Evolutionary conservation across 2,797 vertebrate genomes (phyloP).

Genomic region (Mormyrops boulengeri): DNA sequence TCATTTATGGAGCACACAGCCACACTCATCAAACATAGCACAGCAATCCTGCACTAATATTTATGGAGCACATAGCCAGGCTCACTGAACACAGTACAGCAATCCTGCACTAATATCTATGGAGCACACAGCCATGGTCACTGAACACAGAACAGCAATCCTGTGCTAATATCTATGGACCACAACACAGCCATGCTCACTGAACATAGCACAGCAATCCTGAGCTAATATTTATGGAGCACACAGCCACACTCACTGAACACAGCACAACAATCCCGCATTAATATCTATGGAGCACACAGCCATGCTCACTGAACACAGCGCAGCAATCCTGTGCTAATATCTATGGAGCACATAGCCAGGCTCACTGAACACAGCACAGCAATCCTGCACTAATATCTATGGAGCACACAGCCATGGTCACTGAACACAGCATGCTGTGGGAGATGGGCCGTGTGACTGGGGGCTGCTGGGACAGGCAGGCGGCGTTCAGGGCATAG

Average conservation of each 20-base stretch:
- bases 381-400: too few species aligned
- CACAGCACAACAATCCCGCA: not conserved
- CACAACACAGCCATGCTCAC: not conserved
- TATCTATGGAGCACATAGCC: not conserved
- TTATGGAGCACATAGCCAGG: not conserved
- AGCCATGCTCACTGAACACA: not conserved
- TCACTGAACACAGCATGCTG: too few species aligned
- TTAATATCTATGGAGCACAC: not conserved
- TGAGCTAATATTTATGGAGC: too few species aligned
- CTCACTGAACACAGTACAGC: not conserved
- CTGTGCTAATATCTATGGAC: not conserved
- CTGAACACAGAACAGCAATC: too few species aligned
- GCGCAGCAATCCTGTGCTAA: not conserved
- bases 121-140: too few species aligned
- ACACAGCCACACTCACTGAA: not conserved
- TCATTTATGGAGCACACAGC: not conserved
- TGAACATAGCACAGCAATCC: not conserved
- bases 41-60: not conserved
- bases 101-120: too few species aligned
- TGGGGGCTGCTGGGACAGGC: not conserved
- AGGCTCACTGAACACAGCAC: not conserved
- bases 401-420: too few species aligned
- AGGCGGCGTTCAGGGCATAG: not conserved
- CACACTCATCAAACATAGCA: not conserved
- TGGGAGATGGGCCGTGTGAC: not conserved